phyloP scores from a whole-genome alignment of 2,888 invertebrate species.

The Amphipyra berbera region DNA sequence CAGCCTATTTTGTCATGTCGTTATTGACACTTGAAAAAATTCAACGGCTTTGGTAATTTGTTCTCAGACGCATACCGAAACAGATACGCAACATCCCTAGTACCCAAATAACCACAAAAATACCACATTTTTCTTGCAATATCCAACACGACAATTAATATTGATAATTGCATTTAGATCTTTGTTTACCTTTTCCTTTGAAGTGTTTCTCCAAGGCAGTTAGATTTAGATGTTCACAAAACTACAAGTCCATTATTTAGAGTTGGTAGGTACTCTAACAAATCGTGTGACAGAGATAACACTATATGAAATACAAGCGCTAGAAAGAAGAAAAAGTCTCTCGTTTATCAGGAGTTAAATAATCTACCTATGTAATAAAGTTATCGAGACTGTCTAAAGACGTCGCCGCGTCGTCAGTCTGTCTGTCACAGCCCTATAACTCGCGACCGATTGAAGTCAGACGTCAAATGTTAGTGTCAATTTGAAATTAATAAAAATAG shows the following conservation, averaged over 20 bases:
- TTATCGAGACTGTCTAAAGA: slow-evolving; percentile 27
- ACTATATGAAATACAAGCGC: neutral
- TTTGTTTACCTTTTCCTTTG: slow-evolving; percentile 38
- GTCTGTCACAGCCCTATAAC: slow-evolving; percentile 34
- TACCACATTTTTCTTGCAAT: slow-evolving; percentile 10
- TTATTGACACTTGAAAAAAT: no score
- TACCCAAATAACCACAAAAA: slow-evolving; percentile 5
- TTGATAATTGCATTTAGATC: slow-evolving; percentile 43
- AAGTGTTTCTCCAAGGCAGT: slow-evolving; percentile 30
- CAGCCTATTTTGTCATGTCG: no score
- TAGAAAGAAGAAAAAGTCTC: slow-evolving; percentile 1
- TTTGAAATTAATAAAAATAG: slow-evolving; percentile 14
- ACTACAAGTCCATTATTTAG: slow-evolving; percentile 13
- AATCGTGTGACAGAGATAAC: neutral
- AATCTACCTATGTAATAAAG: slow-evolving; percentile 32
- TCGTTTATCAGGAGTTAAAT: slow-evolving; percentile 15
- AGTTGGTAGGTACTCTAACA: neutral
- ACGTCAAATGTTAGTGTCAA: slow-evolving; percentile 14
- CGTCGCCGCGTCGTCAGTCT: slow-evolving; percentile 41
- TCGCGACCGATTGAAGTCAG: slow-evolving; percentile 39
- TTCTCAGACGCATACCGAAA: no score
- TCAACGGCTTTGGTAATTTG: no score
- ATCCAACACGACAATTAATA: slow-evolving; percentile 32
- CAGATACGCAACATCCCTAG: neutral
- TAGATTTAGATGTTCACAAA: slow-evolving; percentile 9